phyloP scores from a whole-genome alignment of 2,888 invertebrate genomes.

The Ophioninae sp. region DNA sequence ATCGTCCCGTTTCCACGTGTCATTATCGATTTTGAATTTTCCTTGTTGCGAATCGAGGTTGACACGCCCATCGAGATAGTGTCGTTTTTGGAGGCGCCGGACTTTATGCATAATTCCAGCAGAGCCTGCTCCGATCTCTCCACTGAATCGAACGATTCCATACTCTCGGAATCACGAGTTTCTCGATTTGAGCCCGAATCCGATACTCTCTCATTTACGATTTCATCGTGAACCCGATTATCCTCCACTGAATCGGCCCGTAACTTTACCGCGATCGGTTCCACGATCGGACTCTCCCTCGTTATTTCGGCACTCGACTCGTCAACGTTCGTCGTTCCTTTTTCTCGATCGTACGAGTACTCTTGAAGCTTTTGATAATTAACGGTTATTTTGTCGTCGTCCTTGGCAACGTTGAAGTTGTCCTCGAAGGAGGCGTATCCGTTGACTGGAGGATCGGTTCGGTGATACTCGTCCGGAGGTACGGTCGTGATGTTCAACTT shows the following conservation, averaged over 20 bases:
- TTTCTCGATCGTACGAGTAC: conserved; percentile 31
- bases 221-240: conserved; percentile 40
- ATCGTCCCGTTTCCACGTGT: background rate
- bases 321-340: conserved; percentile 8
- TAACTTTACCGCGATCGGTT: background rate
- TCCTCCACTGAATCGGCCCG: conserved; percentile 59
- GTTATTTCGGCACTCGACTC: conserved; percentile 11
- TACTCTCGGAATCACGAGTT: conserved; percentile 69
- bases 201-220: conserved; percentile 7
- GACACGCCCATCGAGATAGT: conserved; percentile 32
- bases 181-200: conserved; percentile 34
- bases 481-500: conserved; percentile 50
- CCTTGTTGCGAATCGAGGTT: background rate
- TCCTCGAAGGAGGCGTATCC: conserved; percentile 55
- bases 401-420: conserved; percentile 48
- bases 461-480: conserved; percentile 11
- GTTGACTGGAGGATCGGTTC: conserved; percentile 15
- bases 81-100: conserved; percentile 62
- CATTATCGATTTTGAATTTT: background rate
- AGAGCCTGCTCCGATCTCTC: conserved; percentile 76
- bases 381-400: conserved; percentile 53
- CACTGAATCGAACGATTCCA: conserved; percentile 76
- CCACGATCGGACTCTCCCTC: background rate
- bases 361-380: conserved; percentile 52
- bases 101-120: conserved; percentile 72